A percentile compares a stretch with the other conserved stretches of the same genome.
These are phyloP conservation scores for Macrobrachium rosenbergii DNA, from an alignment of 1,140 invertebrate species.

Conservation along the genomic window DNA sequence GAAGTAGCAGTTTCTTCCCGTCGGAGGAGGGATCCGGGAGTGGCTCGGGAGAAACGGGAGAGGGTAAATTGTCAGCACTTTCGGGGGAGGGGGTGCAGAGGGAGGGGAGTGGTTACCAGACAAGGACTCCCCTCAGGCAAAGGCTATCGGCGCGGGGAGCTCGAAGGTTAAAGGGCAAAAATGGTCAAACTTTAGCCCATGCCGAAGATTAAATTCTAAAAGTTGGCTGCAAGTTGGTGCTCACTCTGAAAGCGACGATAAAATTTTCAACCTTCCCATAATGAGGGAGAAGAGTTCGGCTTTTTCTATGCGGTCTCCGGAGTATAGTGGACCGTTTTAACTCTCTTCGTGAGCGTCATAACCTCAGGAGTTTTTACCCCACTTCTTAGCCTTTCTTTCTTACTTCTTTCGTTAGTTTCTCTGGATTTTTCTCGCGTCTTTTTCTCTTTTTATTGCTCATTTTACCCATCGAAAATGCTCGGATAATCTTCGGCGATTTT, in stretches of 20 bases:
- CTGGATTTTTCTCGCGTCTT: neutral
- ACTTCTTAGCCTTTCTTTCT: neutral
- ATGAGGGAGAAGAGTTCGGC: constrained; percentile 50
- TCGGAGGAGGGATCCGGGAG: neutral
- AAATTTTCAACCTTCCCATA: constrained; percentile 60
- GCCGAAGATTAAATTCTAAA: constrained; percentile 64
- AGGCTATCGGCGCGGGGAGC: constrained; percentile 49
- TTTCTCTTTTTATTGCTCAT: neutral
- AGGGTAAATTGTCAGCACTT: neutral
- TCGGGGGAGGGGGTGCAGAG: neutral
- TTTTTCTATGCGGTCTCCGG: constrained; percentile 37
- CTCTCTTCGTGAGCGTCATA: constrained; percentile 16
- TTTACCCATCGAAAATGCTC: neutral
- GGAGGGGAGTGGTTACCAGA: neutral
- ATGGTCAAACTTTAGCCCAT: constrained; percentile 63
- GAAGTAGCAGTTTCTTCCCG: neutral
- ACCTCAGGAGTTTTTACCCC: neutral
- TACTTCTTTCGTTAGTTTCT: neutral
- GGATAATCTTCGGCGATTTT: neutral
- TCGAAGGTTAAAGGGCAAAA: constrained; percentile 59
- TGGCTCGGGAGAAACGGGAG: neutral
- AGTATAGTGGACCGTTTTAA: constrained; percentile 44
- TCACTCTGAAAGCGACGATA: constrained; percentile 63
- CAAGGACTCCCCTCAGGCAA: constrained; percentile 9
- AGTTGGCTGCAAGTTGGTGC: constrained; percentile 62